These are phyloP conservation scores for Magallana ariakensis DNA, from an alignment of 1,140 invertebrate species.

Conservation along the genomic window DNA sequence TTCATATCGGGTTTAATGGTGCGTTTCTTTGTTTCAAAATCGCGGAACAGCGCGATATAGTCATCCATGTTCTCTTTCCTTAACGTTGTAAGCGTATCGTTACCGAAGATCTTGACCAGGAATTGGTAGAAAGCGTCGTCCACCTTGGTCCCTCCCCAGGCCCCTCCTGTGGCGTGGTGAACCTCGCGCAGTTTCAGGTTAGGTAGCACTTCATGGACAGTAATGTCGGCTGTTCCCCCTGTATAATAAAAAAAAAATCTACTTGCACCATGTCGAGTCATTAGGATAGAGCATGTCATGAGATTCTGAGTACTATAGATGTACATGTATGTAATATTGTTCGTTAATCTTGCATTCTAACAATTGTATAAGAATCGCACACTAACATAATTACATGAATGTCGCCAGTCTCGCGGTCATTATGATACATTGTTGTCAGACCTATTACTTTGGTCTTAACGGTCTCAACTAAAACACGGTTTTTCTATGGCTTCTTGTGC, in stretches of 20 bases:
- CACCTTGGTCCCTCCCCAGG: conserved; percentile 64
- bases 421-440: no score
- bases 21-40: conserved; percentile 60
- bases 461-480: no score
- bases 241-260: not conserved
- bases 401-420: no score
- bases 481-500: no score
- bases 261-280: not conserved
- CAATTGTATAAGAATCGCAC: no score
- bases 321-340: no score
- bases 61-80: conserved; percentile 35
- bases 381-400: no score
- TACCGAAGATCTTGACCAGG: conserved; percentile 51
- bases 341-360: no score
- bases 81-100: conserved; percentile 43
- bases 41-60: conserved; percentile 47
- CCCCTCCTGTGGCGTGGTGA: conserved; percentile 58
- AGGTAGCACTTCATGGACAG: conserved; percentile 58
- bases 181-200: conserved; percentile 54
- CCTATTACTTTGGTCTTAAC: no score
- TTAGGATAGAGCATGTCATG: not conserved
- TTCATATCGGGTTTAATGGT: conserved; percentile 45
- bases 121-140: conserved; percentile 59
- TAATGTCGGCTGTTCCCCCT: conserved; percentile 65
- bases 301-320: not conserved